Evolutionary conservation across 2,888 invertebrate species (phyloP).

Genomic region (Balanococcus diminutus): DNA sequence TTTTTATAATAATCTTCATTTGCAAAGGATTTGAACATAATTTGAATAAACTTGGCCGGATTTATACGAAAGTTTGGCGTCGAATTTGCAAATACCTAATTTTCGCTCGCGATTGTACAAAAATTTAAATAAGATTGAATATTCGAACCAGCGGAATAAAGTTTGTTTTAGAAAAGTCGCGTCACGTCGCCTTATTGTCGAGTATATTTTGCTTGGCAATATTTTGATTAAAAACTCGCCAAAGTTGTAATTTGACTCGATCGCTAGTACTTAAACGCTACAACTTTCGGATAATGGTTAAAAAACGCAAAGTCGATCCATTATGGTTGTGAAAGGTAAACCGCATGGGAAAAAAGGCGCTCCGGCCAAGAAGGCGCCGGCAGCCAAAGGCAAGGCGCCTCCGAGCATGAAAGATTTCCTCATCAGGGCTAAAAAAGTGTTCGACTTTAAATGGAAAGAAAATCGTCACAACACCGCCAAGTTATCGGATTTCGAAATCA

Average conservation of each 20-base stretch:
- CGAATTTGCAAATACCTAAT: background rate
- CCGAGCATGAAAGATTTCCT: slow-evolving; percentile 30
- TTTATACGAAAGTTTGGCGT: background rate
- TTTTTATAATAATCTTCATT: background rate
- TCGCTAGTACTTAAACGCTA: slow-evolving; percentile 18
- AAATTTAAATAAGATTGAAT: background rate
- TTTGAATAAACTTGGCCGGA: background rate
- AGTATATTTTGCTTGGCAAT: background rate
- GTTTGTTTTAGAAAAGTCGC: background rate
- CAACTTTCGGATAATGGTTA: slow-evolving; percentile 24
- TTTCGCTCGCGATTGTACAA: too few species aligned
- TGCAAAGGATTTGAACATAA: background rate
- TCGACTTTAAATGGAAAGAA: slow-evolving; percentile 47
- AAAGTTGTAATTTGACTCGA: background rate
- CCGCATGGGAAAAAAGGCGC: background rate
- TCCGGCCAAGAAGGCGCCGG: background rate
- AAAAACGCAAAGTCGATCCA: slow-evolving; percentile 15
- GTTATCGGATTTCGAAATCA: slow-evolving; percentile 47
- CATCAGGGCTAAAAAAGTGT: background rate
- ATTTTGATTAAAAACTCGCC: background rate
- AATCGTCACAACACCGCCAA: slow-evolving; percentile 43
- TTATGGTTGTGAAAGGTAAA: background rate
- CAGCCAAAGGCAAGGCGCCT: background rate
- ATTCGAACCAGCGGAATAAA: background rate
- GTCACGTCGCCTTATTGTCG: background rate